Conservation (phyloP, 2,888 invertebrate genomes). For the Gastracanthus pulcherrimus region DNA sequence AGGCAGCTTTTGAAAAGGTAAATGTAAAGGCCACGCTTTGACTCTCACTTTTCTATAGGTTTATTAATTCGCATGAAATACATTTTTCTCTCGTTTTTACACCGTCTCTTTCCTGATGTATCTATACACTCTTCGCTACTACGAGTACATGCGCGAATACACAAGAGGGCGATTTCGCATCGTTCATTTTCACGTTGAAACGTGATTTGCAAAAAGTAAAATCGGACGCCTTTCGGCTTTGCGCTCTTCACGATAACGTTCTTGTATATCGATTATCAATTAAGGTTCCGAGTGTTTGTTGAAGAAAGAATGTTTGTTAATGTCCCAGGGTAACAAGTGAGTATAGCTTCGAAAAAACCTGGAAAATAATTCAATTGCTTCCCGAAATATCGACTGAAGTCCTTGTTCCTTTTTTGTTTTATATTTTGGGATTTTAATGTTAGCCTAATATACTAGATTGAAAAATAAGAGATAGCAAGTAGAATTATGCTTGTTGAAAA, state of each 20-base stretch:
- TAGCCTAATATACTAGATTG: too few species aligned
- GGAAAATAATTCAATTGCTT: too few species aligned
- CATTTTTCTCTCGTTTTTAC: neutral
- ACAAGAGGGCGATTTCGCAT: neutral
- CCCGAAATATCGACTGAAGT: neutral
- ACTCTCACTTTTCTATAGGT: neutral
- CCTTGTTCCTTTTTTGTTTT: neutral
- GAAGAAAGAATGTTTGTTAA: neutral
- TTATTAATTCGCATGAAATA: neutral
- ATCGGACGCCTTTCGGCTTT: neutral
- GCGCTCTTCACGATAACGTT: too few species aligned
- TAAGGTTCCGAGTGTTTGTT: neutral
- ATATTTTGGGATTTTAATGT: too few species aligned
- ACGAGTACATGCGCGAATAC: neutral
- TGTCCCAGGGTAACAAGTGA: too few species aligned
- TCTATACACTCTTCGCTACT: neutral
- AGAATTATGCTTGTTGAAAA: too few species aligned
- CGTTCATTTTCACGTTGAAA: neutral
- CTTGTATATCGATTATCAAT: conserved; percentile 10
- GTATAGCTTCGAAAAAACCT: neutral
- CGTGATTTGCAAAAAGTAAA: conserved; percentile 11
- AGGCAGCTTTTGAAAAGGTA: conserved; percentile 14
- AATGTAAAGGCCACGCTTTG: neutral
- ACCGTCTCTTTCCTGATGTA: too few species aligned
- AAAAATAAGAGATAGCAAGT: too few species aligned